Evolutionary conservation across 2,113 vertebrate species (phyloP), one percentile per base, ranked within the genome.

Genomic region (Macheiramphus alcinus): DNA sequence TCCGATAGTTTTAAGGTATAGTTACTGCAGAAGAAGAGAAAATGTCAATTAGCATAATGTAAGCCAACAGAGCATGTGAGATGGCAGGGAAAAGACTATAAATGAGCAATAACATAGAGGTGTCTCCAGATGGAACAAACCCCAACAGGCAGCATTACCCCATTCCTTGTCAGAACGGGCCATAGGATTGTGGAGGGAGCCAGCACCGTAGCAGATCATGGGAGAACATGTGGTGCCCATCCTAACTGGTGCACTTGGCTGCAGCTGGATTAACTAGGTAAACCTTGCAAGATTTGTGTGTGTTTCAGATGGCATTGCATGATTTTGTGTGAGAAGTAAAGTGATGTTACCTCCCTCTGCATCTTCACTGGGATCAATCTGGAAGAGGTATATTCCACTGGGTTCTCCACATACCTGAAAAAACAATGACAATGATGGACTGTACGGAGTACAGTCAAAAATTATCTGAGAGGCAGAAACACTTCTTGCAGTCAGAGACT

Each of bases 1-100:
- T 94, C 25, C 13, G 1, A 53, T 47, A 76, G 26, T 90, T 94
- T 95, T 48, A 90, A 96, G 89, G 80, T 95, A 86, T 52, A 56
- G 38, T 67, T 85, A 62, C 22, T 53, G 56, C 31, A 87, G 80
- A 95, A 93, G 43, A 90, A 56, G 58, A 86, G 50, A 91, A 97
- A 93, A 80, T 53, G 36, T 80, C 66, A 78, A 40, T 95, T 95
- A 86, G 23, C 29, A 82, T 40, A 94, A 86, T n/a, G 10, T 58
- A 84, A 90, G 26, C 70, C 36, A 93, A 73, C 27, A 86, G 13
- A 86, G 32, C n/a, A 76, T 45, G 29, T 40, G 32, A 40, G 67
- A 55, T 38, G 21, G 23, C 32, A 86, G 42, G 56, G 14, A 81
- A 66, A 91, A 88, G 15, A 75, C 68, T 67, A 53, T 72, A 88